phyloP scores from a whole-genome alignment of 2,113 vertebrate genomes.

The Anser brachyrhynchus region DNA sequence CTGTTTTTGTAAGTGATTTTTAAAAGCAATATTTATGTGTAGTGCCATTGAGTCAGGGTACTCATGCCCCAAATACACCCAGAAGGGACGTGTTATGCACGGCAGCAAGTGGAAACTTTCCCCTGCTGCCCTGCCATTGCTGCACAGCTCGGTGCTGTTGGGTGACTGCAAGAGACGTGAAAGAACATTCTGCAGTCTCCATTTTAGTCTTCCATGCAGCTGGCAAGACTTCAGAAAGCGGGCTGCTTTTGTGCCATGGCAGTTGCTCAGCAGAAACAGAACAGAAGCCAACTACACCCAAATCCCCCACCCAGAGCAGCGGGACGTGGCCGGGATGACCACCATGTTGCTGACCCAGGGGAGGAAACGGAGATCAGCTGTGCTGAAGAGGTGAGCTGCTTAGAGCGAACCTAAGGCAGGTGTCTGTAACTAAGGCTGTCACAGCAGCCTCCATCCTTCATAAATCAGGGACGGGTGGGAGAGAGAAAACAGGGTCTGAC shows the following conservation, averaged over 20 bases:
- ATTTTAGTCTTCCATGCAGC: not conserved
- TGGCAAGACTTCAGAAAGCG: not conserved
- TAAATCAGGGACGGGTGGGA: not conserved
- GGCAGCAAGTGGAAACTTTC: not conserved
- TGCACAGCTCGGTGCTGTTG: not conserved
- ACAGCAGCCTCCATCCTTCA: not conserved
- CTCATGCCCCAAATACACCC: not conserved
- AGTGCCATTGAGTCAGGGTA: not conserved
- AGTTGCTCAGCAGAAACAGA: not conserved
- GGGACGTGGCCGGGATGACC: not conserved
- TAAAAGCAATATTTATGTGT: not conserved
- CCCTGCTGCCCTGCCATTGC: fast-evolving
- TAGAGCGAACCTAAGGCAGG: not conserved
- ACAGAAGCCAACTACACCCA: not conserved
- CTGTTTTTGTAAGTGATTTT: not conserved
- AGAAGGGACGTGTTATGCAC: not conserved
- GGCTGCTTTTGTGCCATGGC: not conserved
- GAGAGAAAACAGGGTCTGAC: not conserved
- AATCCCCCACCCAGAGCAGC: not conserved
- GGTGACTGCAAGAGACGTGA: not conserved
- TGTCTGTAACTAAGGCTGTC: not conserved
- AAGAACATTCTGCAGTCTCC: not conserved
- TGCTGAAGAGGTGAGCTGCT: not conserved
- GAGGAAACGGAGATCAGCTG: not conserved
- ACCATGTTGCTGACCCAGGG: not conserved